phyloP scores from a whole-genome alignment of 2,797 vertebrate genomes.

The Leucoraja ocellata region DNA sequence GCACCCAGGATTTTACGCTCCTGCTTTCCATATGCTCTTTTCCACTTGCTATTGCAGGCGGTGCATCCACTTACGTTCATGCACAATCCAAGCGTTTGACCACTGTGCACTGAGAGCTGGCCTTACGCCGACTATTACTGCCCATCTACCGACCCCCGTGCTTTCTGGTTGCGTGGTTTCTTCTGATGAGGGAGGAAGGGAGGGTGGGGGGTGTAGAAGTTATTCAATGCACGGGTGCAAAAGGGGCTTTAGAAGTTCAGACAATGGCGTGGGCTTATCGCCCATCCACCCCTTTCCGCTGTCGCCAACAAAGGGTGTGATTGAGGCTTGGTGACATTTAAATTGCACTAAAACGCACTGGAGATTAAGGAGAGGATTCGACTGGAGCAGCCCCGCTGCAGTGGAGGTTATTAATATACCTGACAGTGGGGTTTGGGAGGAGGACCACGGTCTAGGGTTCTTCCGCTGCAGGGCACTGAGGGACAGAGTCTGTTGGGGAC shows the following conservation, averaged over 20 bases:
- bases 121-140: neutral
- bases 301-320: neutral
- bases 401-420: neutral
- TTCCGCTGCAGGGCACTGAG: no score
- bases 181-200: neutral
- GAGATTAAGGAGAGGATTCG: neutral
- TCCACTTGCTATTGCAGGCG: no score
- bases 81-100: no score
- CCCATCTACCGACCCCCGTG: neutral
- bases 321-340: neutral
- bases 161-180: neutral
- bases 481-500: no score
- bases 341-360: neutral
- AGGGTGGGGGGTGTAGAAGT: no score
- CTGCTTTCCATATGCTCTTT: neutral
- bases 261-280: neutral
- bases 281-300: neutral
- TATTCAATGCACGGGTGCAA: neutral
- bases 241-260: neutral
- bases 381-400: neutral
- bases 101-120: neutral
- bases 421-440: neutral
- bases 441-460: no score
- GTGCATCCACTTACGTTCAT: no score
- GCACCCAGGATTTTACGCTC: no score